phyloP scores from a whole-genome alignment of 2,888 invertebrate species.

The Aleiodes leptofemur region DNA sequence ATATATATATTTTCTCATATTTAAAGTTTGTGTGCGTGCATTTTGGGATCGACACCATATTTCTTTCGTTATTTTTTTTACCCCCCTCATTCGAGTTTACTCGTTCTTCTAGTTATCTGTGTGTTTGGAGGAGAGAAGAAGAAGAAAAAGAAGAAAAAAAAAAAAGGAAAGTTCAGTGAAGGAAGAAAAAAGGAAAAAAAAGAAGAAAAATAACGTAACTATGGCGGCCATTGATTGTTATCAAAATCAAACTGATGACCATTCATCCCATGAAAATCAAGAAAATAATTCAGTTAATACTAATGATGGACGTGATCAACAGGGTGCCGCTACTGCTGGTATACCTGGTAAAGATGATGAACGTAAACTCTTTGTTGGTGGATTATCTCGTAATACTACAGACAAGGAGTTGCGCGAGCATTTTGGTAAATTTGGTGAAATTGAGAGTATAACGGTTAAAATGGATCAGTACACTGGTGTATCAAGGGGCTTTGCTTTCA shows the following conservation, averaged over 20 bases:
- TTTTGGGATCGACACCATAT: constrained; percentile 17
- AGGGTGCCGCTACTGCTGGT: constrained; percentile 69
- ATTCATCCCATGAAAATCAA: constrained; percentile 14
- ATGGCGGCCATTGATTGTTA: constrained; percentile 73
- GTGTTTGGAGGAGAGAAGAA: constrained; percentile 52
- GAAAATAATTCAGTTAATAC: constrained; percentile 39
- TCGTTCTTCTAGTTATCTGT: background rate
- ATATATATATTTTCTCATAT: background rate
- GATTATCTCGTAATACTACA: constrained; percentile 79
- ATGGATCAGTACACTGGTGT: constrained; percentile 80
- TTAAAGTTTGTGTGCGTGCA: constrained; percentile 25
- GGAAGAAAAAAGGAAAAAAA: too few species aligned
- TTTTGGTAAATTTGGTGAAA: constrained; percentile 80
- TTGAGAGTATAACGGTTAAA: constrained; percentile 80
- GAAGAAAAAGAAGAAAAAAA: constrained; percentile 15
- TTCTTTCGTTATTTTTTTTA: constrained; percentile 14
- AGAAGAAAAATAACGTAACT: constrained; percentile 43
- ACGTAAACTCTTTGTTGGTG: constrained; percentile 82
- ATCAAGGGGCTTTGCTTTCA: constrained; percentile 82
- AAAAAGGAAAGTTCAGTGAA: constrained; percentile 45
- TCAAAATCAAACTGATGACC: constrained; percentile 65
- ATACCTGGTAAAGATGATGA: constrained; percentile 76
- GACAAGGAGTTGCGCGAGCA: constrained; percentile 80
- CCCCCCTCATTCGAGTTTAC: background rate
- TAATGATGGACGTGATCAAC: constrained; percentile 54